These are phyloP conservation scores for Drosophila watanabei DNA, from an alignment of 1,140 invertebrate species.

Conservation along the genomic window DNA sequence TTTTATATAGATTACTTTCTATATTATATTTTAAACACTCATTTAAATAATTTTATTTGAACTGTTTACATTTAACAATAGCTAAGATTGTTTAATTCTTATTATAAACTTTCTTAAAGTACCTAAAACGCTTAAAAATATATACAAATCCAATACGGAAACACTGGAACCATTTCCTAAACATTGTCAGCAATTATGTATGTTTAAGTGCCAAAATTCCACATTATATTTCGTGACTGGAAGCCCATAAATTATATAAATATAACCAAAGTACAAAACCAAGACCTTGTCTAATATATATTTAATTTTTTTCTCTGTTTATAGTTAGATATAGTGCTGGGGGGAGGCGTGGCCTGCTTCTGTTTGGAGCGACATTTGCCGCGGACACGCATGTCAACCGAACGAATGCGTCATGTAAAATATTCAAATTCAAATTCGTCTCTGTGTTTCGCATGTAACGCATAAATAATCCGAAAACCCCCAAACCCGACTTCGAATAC, in stretches of 20 bases:
- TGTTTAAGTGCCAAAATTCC: not conserved
- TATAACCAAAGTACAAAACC: not conserved
- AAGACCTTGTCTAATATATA: slow-evolving; percentile 7
- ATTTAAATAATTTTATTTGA: not conserved
- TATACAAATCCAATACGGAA: not conserved
- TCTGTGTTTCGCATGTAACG: slow-evolving; percentile 69
- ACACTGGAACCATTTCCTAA: not conserved
- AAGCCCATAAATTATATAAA: not conserved
- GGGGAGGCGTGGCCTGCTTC: slow-evolving; percentile 31
- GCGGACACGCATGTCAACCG: slow-evolving; percentile 52
- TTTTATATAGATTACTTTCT: not conserved
- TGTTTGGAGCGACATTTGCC: slow-evolving; percentile 58
- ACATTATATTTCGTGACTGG: slow-evolving; percentile 5
- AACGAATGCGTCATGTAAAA: slow-evolving; percentile 69
- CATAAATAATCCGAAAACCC: slow-evolving; percentile 70
- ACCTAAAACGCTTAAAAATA: not conserved
- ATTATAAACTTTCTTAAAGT: not conserved
- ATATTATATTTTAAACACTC: not conserved
- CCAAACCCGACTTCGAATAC: slow-evolving; percentile 22
- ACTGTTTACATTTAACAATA: not conserved
- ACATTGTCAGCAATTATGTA: not conserved
- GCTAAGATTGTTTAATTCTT: not conserved
- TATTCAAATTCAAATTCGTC: slow-evolving; percentile 48
- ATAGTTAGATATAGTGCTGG: not conserved
- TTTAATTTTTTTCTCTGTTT: slow-evolving; percentile 14